Evolutionary conservation across 2,888 invertebrate species (phyloP), one percentile per base, ranked within the genome.

Genomic region (Diaperis boleti): DNA sequence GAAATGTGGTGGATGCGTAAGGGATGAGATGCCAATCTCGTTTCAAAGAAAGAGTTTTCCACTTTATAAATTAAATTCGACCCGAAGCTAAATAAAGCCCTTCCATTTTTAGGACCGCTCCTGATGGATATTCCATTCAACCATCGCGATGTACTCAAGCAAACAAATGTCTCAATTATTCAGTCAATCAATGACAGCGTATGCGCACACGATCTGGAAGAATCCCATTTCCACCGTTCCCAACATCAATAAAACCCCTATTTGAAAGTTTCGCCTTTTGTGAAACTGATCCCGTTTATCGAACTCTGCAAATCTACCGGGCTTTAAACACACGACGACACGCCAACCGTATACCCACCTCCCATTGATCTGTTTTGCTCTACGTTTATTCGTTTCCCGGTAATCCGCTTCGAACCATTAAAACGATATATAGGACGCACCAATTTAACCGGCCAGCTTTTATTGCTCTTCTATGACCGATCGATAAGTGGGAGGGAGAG

Each of bases 391-490:
- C 54, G 54, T 54, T 29, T 42, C 18, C 11, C 11, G 14, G 54
- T 54, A 54, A 54, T 54, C 42, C 41, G 15, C 13, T 26, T 41
- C 29, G 7, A 54, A 31, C 54, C 41, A 54, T 54, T 54, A 54
- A 41, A 54, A 54, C 15, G 39, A 54, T 54, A 41, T 54, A 54
- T 54, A 29, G 26, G 18, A 39, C 33, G 31, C 29, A 54, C 54
- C 54, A 54, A 54, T 54, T 54, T 54, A 54, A 54, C 41, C 54
- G 54, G 20, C 15, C 29, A 17, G 52, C 10, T 52, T 52, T 52
- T 52, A 52, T 52, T 39, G 31, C 41, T n/a, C 22, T 54, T 41
- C 29, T 8, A n/a, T 39, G 42, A 42, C 31, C 7, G 42, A 54
- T 54, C 54, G 26, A 54, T 54, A 54, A 41, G 26, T 41, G 42